A percentile compares a stretch with the other conserved stretches of the same genome.
Conservation (phyloP, 1,140 invertebrate species). For the Kradibia gibbosae region DNA sequence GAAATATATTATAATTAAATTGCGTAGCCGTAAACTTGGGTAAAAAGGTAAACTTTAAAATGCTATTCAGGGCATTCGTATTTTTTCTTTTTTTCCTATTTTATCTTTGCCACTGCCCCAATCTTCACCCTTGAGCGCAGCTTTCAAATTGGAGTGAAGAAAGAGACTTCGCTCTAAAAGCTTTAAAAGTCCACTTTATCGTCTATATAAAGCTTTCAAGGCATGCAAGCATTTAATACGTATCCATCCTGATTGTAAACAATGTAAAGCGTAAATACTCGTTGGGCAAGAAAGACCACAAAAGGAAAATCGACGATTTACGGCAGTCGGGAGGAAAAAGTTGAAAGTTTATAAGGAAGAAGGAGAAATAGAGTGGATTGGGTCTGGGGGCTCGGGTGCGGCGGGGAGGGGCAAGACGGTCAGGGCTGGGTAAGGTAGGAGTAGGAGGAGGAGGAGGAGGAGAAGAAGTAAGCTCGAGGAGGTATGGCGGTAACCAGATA, state of each 20-base stretch:
- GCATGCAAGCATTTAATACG: conserved; percentile 1
- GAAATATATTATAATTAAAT: too few species aligned
- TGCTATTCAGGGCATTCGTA: not conserved
- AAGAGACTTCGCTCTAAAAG: not conserved
- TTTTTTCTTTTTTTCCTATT: too few species aligned
- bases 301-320: conserved; percentile 5
- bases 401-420: not conserved
- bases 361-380: not conserved
- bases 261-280: conserved; percentile 1
- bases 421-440: not conserved
- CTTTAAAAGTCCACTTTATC: not conserved
- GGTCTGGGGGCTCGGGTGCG: not conserved
- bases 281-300: not conserved
- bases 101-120: too few species aligned
- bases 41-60: too few species aligned
- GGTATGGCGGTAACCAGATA: not conserved
- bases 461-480: not conserved
- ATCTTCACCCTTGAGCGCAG: not conserved
- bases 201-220: not conserved
- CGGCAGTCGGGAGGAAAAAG: not conserved
- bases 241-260: conserved; percentile 1
- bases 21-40: too few species aligned
- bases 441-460: not conserved
- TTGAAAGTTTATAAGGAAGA: not conserved
- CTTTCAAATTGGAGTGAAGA: not conserved